Evolutionary conservation across 2,113 vertebrate species (phyloP).

Genomic region (Nannobrachium achirus): DNA sequence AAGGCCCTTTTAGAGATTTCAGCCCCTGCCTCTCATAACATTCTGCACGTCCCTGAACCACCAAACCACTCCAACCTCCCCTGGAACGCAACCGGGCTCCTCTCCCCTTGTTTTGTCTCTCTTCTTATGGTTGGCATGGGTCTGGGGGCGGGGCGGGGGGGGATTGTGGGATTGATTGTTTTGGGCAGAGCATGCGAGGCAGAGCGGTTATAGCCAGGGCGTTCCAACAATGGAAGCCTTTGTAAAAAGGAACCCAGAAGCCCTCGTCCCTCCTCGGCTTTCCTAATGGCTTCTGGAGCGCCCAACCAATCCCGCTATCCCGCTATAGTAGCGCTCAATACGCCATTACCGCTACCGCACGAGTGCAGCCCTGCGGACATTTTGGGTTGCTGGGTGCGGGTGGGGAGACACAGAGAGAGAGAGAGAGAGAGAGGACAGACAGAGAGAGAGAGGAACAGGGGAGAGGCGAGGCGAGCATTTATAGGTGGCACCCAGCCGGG

Average conservation of each 20-base stretch:
- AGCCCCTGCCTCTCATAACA: no score
- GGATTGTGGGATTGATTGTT: conserved; percentile 68
- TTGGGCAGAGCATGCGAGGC: conserved; percentile 45
- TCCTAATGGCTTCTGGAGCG: conserved; percentile 68
- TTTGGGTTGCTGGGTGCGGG: background rate
- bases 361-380: conserved; percentile 49
- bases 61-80: no score
- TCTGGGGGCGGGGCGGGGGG: background rate
- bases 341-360: conserved; percentile 63
- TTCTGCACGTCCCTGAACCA: no score
- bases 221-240: conserved; percentile 51
- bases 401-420: background rate
- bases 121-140: conserved; percentile 29
- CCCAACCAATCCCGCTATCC: no score
- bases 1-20: no score
- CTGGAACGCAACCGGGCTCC: no score
- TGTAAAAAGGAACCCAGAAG: conserved; percentile 17
- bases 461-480: no score
- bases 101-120: background rate
- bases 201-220: conserved; percentile 42
- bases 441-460: background rate
- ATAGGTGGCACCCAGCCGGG: conserved; percentile 12
- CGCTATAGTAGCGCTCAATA: conserved; percentile 58
- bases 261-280: conserved; percentile 57
- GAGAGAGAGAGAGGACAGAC: conserved; percentile 15